phyloP scores from a whole-genome alignment of 2,797 vertebrate genomes.

The Sebastes steindachneri region DNA sequence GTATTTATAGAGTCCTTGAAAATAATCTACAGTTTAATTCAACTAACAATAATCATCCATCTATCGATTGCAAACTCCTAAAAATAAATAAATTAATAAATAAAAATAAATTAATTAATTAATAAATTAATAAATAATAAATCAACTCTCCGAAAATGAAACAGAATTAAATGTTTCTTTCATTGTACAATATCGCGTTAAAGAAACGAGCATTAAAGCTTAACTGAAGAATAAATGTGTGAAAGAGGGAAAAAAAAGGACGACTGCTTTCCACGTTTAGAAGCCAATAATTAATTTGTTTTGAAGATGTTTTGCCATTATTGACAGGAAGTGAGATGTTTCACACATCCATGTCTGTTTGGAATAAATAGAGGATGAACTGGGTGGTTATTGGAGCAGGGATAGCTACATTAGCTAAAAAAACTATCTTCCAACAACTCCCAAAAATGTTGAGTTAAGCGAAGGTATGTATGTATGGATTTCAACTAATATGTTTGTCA shows the following conservation, averaged over 20 bases:
- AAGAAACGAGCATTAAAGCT: not conserved
- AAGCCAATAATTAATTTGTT: not conserved
- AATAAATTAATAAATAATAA: too few relatives aligned
- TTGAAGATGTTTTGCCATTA: not conserved
- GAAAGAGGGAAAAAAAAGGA: too few relatives aligned
- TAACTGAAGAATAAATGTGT: not conserved
- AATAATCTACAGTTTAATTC: not conserved
- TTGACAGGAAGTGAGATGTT: not conserved
- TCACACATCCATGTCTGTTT: not conserved
- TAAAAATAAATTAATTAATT: too few relatives aligned
- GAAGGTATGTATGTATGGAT: not conserved
- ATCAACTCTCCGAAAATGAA: too few relatives aligned
- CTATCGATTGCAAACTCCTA: not conserved
- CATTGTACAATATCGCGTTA: not conserved
- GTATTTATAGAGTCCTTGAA: not conserved
- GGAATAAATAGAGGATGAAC: not conserved
- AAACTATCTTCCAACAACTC: not conserved
- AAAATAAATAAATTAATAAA: too few relatives aligned
- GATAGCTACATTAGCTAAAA: not conserved
- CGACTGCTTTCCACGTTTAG: not conserved
- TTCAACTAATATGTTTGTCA: not conserved
- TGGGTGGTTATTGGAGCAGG: not conserved
- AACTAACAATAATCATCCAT: not conserved
- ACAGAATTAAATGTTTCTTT: too few relatives aligned
- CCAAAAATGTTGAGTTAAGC: not conserved